Evolutionary conservation across 1,140 invertebrate genomes (phyloP), one percentile per base, ranked within the genome.

Genomic region (Tenebrio molitor): DNA sequence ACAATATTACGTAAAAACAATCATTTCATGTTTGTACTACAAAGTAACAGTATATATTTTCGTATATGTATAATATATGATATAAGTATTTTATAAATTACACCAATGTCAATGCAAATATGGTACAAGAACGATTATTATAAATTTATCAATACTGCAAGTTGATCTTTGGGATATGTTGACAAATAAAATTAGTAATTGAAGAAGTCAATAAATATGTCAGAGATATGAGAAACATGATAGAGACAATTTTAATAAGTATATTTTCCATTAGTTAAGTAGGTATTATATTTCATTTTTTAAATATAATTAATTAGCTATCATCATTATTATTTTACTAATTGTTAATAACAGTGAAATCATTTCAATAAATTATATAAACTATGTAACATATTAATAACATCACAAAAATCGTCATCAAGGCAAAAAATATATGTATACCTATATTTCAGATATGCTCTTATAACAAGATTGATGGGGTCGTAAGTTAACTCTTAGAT

Each of bases 1-100:
- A 77, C 76, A 77, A 77, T 77, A 62, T 75, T 75, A 75, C 71
- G 69, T 77, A 77, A 71, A 77, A 77, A 77, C 76, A 77, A 77
- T 77, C 33, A 77, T 77, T 44, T 64, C 46, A 73, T 71, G 71
- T 77, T 77, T 77, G 76, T 77, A 77, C 76, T 77, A 72, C 70
- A 77, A 77, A 77, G 44, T 77, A 77, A 77, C 76, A 77, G 64
- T 75, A 74, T 68, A 72, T 71, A 63, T 71, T 69, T 69, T 76
- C 71, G 36, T 76, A 71, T 76, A 65, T 65, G 67, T 77, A 74
- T 70, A 74, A 71, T 75, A 75, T 73, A 41, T 67, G 39, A 74
- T 71, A 74, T 53, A 46, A 58, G 39, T 72, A 64, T 70, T 71
- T 71, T 69, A 73, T 73, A 44, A 73, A 74, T 67, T 66, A 75